These are phyloP conservation scores for Drosophila parvula DNA, from an alignment of 1,140 invertebrate genomes.

Conservation along the genomic window DNA sequence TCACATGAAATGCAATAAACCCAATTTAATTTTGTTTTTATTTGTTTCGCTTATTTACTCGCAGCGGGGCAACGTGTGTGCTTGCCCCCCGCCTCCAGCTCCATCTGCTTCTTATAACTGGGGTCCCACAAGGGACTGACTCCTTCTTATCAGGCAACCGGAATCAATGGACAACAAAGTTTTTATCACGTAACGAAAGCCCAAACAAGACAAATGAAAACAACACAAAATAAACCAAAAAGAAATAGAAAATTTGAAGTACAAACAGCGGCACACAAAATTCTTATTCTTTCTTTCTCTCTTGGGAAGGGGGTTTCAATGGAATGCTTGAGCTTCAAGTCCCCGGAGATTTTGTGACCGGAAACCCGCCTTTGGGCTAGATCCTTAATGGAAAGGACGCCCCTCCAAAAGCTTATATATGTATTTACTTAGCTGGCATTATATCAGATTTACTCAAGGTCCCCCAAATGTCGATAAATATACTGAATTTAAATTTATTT, in stretches of 20 bases:
- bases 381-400: neutral
- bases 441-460: neutral
- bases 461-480: neutral
- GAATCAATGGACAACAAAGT: slow-evolving; percentile 62
- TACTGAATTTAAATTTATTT: neutral
- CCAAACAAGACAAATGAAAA: slow-evolving; percentile 37
- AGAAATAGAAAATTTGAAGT: slow-evolving; percentile 48
- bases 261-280: slow-evolving; percentile 22
- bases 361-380: neutral
- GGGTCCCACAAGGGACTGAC: slow-evolving; percentile 20
- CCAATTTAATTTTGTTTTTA: slow-evolving; percentile 79
- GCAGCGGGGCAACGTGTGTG: slow-evolving; percentile 47
- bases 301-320: slow-evolving; percentile 8
- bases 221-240: slow-evolving; percentile 11
- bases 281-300: slow-evolving; percentile 2
- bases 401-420: neutral
- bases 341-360: neutral
- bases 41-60: slow-evolving; percentile 76
- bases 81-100: neutral
- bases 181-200: slow-evolving; percentile 68
- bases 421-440: slow-evolving; percentile 2
- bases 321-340: slow-evolving; percentile 8
- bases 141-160: slow-evolving; percentile 63
- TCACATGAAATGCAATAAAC: slow-evolving; percentile 82
- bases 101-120: neutral